Evolutionary conservation across 2,113 vertebrate species (phyloP), one percentile per base, ranked within the genome.

Genomic region (Ageneiosus marmoratus): DNA sequence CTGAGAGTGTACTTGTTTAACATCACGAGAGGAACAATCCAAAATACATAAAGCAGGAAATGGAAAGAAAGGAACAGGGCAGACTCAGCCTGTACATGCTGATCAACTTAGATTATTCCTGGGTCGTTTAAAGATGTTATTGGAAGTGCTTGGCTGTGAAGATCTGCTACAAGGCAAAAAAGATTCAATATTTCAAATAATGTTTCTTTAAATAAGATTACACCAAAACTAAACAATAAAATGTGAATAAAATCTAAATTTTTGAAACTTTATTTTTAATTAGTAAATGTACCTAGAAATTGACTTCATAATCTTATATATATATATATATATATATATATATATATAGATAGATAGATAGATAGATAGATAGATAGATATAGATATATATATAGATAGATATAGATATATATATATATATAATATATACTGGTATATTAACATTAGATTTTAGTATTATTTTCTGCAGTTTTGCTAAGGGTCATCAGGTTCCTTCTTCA

Each of bases 1-100:
- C 86, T 53, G 90, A 87, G 88, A 91, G 91, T 86, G 86, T 87
- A 87, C 89, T 88, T 85, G 82, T 91, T 91, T 90, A 82, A 78
- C 82, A 85, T 88, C 85, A 90, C 84, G 87, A 92, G 89, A 88
- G 89, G 86, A 90, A 88, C 85, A 70, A 88, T 89, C 88, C 84
- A 89, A 89, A 91, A 89, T 81, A 89, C 86, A 86, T 88, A 89
- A 90, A 78, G 87, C 80, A 80, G 86, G 82, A 85, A 92, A 89
- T 85, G 87, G 84, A 69, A 84, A 87, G 46, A 73, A 51, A 74
- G 15, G 48, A 82, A 48, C 65, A 46, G 27, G 27, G 32, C 72
- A 55, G 56, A 60, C 76, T 73, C 34, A 0, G 69, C 80, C 27
- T 76, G 74, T 32, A 63, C 53, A 58, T 27, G 7, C 63, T 60